Base-by-base conservation (phyloP, 2,888 invertebrate species). In the Cheilosia vulpina region DNA sequence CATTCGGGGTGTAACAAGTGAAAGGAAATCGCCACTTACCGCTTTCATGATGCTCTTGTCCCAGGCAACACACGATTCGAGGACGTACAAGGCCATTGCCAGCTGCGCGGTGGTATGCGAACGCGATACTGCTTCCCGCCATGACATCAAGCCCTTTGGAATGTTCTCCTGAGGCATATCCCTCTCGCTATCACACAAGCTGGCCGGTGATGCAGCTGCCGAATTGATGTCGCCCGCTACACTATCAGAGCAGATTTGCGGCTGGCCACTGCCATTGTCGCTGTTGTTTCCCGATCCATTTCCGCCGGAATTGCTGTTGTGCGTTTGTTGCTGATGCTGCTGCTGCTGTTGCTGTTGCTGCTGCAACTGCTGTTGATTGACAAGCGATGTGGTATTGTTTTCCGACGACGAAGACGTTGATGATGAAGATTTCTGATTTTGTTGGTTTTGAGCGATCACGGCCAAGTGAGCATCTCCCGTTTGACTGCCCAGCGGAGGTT, bases 41-140 rank as follows among this genome's bases (percentile, higher is more conserved):
- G 98, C 99, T 94, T 98, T 98, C 98, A 99, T 98, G 90, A 98
- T 97, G 93, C 98, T 98, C 93, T 98, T 98, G 93, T 99, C 99
- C 99, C 99, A 99, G 47, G 98, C 98, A 89, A 99, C 97, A 91
- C 96, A 96, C 2, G 96, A 95, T 91, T 98, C 98, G 88, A 99
- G 93, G 89, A 97, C 96, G 90, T 97, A 96, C 78, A 98, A 94
- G 88, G 97, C 96, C 95, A 98, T 96, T 24, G 97, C 96, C 27
- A 99, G 93, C 90, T 99, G 98, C 0, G 98, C 97, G 0, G 98
- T 96, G 0, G 98, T 98, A 89, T 95, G 95, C 57, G 97, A 96
- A 63, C 96, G 95, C 0, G 95, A 93, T 0, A 98, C 96, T 0
- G 97, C 98, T 88, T 97, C 97, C 0, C 98, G 95, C 99, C 99